Base-by-base conservation (phyloP, 2,797 vertebrate species). In the Microctenopoma lineatum region DNA sequence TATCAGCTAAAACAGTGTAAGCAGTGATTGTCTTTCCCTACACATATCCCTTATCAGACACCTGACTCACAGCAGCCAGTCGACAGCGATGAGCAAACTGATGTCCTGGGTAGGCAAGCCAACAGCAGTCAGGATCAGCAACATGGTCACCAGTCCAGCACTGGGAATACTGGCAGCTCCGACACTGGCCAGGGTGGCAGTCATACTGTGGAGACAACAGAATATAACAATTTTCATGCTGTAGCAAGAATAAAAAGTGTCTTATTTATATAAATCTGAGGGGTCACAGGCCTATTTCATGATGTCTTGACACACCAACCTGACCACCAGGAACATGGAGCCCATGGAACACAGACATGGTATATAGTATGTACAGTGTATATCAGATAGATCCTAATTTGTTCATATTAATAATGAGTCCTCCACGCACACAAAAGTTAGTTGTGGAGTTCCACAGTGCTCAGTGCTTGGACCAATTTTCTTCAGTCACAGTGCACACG, bases 81-180 rank as follows among this genome's bases (percentile, higher is more conserved):
- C 94, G 44, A 96, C 94, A 18, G 94, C 94, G n/a, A 96, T 93
- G 58, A 96, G 93, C 65, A 96, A 88, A 51, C 94, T 96, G 85
- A 95, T 93, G 81, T 94, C 92, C 80, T 92, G 90, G 1, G 92
- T 94, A 0, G 93, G 91, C 21, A 95, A 89, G 0, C 94, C 94
- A 15, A 95, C 95, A 0, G 93, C 94, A 0, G 95, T 96, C 75
- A 96, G 86, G 80, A 96, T 96, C 57, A 96, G 90, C 44, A 96
- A 85, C 95, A 95, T 96, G 59, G 95, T 96, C 27, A 95, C 95
- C 77, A 96, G 90, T 44, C 95, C 95, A 1, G 95, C 95, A 29
- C 95, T 96, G 78, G 95, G 95, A 83, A 96, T 96, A 66, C 95
- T 96, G 75, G 95, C 95, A 0, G 95, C 95, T 25, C 95, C 95